A percentile compares a stretch with the other conserved stretches of the same genome.
Evolutionary conservation across 2,797 vertebrate genomes (phyloP).

Genomic region (Paramormyrops hopkinsi): DNA sequence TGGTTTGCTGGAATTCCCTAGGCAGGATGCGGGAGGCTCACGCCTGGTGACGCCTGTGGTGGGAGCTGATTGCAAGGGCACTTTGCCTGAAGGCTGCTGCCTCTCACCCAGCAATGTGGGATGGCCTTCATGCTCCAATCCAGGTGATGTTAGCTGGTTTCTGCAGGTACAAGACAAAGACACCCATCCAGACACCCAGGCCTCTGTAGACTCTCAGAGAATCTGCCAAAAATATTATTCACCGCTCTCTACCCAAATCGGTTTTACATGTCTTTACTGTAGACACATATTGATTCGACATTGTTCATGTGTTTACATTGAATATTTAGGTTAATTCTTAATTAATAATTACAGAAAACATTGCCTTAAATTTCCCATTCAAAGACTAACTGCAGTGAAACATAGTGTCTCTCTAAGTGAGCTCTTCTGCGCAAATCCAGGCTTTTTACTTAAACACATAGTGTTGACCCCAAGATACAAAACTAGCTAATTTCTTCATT

Average conservation of each 20-base stretch:
- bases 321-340: background rate
- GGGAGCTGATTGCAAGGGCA: background rate
- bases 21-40: background rate
- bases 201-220: background rate
- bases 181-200: background rate
- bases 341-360: background rate
- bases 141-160: background rate
- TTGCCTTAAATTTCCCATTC: background rate
- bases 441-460: background rate
- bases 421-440: background rate
- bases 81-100: background rate
- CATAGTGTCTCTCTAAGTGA: background rate
- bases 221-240: background rate
- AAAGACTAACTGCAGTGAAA: background rate
- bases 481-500: background rate
- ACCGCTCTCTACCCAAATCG: background rate
- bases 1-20: background rate
- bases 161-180: background rate
- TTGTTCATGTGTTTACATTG: background rate
- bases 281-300: background rate
- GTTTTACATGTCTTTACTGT: background rate
- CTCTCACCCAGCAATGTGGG: background rate
- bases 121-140: background rate
- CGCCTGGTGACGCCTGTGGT: background rate
- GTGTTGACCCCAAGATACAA: background rate